Conservation (phyloP, 2,888 invertebrate genomes). For the Sisyra nigra region DNA sequence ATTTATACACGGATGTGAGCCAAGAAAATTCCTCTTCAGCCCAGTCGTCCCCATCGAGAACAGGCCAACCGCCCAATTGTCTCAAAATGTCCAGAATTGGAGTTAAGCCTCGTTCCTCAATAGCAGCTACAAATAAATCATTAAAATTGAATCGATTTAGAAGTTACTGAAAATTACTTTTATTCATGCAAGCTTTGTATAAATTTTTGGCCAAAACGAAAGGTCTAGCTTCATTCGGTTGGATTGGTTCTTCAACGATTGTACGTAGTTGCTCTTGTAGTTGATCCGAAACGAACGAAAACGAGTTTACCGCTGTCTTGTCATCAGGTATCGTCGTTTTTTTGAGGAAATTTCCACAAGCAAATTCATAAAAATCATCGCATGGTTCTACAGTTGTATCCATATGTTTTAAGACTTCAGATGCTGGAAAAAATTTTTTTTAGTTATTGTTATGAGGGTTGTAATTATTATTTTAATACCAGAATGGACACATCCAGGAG, state of each 20-base stretch:
- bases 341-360: conserved; percentile 60
- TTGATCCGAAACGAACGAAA: conserved; percentile 58
- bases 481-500: conserved; percentile 65
- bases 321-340: conserved; percentile 64
- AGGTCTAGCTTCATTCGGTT: conserved; percentile 45
- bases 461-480: conserved; percentile 26
- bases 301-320: conserved; percentile 60
- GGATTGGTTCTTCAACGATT: conserved; percentile 48
- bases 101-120: conserved; percentile 59
- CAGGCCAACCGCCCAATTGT: conserved; percentile 87
- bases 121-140: conserved; percentile 41
- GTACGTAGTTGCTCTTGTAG: conserved; percentile 55
- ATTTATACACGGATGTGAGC: conserved; percentile 68
- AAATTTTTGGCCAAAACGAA: conserved; percentile 65
- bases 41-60: conserved; percentile 65
- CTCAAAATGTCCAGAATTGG: conserved; percentile 57
- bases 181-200: conserved; percentile 79
- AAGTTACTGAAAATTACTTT: conserved; percentile 42
- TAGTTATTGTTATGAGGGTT: not conserved
- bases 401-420: conserved; percentile 53
- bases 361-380: conserved; percentile 67
- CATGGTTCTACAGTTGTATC: conserved; percentile 57
- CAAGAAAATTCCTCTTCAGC: conserved; percentile 55
- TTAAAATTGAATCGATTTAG: conserved; percentile 1
- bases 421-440: no score